These are phyloP conservation scores for Argyra leucocephala DNA, from an alignment of 2,888 invertebrate genomes.

Conservation along the genomic window DNA sequence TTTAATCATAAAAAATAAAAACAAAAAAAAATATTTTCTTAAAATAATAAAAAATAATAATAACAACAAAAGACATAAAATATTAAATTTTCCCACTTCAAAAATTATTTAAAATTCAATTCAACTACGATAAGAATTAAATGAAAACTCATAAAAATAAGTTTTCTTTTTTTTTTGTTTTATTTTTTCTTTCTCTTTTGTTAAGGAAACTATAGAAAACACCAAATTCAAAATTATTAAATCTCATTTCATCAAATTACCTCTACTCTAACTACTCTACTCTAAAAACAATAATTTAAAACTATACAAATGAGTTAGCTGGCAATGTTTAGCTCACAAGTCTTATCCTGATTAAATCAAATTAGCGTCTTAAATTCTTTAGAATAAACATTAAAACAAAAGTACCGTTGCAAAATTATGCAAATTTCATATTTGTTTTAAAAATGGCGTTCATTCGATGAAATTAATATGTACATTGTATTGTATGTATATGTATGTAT, in stretches of 20 bases:
- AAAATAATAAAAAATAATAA: too few relatives aligned
- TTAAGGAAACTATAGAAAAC: background rate
- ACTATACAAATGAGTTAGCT: background rate
- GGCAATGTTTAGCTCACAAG: background rate
- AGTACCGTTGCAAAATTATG: background rate
- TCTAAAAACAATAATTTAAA: background rate
- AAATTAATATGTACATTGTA: too few relatives aligned
- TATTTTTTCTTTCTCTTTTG: too few relatives aligned
- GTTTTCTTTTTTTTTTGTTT: too few relatives aligned
- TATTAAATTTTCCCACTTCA: background rate
- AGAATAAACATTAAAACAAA: background rate
- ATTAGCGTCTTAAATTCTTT: conserved; percentile 1
- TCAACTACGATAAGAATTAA: background rate
- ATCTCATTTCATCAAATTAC: too few relatives aligned
- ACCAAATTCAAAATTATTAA: too few relatives aligned
- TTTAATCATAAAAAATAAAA: too few relatives aligned
- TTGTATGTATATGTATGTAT: too few relatives aligned
- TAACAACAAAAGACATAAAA: too few relatives aligned
- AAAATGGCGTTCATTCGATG: too few relatives aligned
- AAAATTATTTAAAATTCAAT: background rate
- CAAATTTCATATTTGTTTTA: too few relatives aligned
- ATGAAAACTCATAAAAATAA: background rate
- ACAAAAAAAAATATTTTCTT: too few relatives aligned
- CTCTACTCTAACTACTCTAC: background rate
- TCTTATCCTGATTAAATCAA: background rate